phyloP scores from a whole-genome alignment of 2,888 invertebrate genomes.

The Sicus ferrugineus region DNA sequence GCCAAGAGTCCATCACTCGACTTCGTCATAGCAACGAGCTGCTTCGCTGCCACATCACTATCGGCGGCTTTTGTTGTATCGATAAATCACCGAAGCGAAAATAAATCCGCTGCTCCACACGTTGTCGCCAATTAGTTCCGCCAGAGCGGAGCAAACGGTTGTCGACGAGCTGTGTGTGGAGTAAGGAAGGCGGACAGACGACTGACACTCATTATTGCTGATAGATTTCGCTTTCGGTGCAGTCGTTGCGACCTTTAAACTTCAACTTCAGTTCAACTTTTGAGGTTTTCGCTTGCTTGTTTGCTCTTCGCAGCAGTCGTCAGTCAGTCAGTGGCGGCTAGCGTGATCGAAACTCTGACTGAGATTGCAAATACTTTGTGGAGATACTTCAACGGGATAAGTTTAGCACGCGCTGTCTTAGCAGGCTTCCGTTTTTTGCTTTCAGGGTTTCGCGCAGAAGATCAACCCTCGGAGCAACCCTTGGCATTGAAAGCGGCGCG shows the following conservation, averaged over 20 bases:
- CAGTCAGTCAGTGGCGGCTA: neutral
- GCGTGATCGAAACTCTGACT: neutral
- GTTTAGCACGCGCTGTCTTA: neutral
- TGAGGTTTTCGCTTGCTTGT: neutral
- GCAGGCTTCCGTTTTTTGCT: neutral
- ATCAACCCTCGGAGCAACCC: neutral
- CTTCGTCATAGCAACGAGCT: too few relatives aligned
- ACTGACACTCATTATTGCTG: neutral
- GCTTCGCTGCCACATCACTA: too few relatives aligned
- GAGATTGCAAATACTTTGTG: neutral
- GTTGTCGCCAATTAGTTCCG: neutral
- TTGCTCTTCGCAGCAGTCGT: neutral
- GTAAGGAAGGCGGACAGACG: too few relatives aligned
- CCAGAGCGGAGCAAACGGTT: neutral
- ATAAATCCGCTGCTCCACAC: constrained; percentile 6
- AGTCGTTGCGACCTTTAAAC: neutral
- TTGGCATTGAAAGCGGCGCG: constrained; percentile 14
- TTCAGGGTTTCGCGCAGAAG: neutral
- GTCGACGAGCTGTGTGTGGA: neutral
- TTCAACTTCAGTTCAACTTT: neutral
- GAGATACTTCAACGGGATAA: neutral
- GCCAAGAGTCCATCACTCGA: too few relatives aligned
- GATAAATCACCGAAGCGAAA: constrained; percentile 46
- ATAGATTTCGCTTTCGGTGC: neutral
- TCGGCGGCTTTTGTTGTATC: constrained; percentile 45